Base-by-base conservation (phyloP, 2,888 invertebrate species). In the Brachyptera putata region DNA sequence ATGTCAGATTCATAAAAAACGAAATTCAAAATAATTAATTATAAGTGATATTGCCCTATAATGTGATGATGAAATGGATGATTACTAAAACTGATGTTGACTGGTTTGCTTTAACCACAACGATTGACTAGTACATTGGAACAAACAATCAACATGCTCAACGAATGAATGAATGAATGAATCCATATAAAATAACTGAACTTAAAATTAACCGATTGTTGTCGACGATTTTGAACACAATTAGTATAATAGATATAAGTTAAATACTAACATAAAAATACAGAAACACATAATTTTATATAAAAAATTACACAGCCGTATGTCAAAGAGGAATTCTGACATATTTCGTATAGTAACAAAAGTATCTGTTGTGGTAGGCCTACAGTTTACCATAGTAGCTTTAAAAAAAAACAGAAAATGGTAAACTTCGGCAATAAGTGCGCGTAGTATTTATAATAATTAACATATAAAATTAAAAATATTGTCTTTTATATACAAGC, bases 221-320 rank as follows among this genome's bases (percentile, higher is more conserved):
- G 21, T 21, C n/a, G 7, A 14, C 41, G 7, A 16, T 18, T 26
- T 22, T 50, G 49, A 50, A 50, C 49, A 50, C 49, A 50, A 48
- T 16, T 24, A 50, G 26, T 25, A 50, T n/a, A n/a, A n/a, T n/a
- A n/a, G n/a, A n/a, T n/a, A n/a, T n/a, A n/a, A n/a, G n/a, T n/a
- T n/a, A 48, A 26, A 22, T 24, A 16, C 25, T 48, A 50, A 50
- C 13, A 50, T 26, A 50, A 22, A 4, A 48, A 48, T 26, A 50
- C 26, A 24, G 26, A 48, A 50, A 41, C 21, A n/a, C 25, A 26
- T 26, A 2, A 26, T 24, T 48, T 50, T 26, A 25, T n/a, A 11
- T 16, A 14, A 41, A 41, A 41, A 50, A 30, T n/a, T 50, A 50
- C 49, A 50, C 49, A 50, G 49, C 49, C 49, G 49, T 50, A 50